A percentile compares a stretch with the other conserved stretches of the same genome.
These are phyloP conservation scores for Glaucidium brasilianum DNA, from an alignment of 2,113 vertebrate species.

Conservation along the genomic window DNA sequence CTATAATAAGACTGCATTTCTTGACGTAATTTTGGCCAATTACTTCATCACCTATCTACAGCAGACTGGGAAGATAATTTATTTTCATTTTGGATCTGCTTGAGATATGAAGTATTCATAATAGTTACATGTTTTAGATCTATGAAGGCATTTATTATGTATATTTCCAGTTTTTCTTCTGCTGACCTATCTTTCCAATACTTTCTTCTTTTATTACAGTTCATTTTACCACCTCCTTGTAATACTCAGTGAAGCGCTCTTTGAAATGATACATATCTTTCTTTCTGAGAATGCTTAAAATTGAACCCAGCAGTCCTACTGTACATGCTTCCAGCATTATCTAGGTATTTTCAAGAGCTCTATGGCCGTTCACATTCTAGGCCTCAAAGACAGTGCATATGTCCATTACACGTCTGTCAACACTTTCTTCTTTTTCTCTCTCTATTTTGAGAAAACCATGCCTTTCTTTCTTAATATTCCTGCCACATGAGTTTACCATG, in stretches of 20 bases:
- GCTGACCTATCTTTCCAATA: neutral
- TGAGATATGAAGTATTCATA: neutral
- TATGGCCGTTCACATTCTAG: neutral
- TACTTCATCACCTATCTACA: neutral
- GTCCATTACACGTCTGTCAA: neutral
- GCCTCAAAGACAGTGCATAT: neutral
- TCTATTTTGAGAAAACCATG: neutral
- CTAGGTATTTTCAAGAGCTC: neutral
- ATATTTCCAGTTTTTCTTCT: neutral
- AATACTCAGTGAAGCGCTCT: neutral
- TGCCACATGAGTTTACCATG: rapidly evolving
- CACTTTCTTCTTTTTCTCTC: rapidly evolving
- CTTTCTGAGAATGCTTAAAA: neutral
- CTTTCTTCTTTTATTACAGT: neutral
- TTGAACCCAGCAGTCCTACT: neutral
- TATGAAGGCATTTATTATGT: neutral
- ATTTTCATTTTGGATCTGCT: neutral
- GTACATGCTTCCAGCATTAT: neutral
- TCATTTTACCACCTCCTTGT: neutral
- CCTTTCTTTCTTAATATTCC: neutral
- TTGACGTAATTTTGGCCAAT: neutral
- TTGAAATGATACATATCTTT: neutral
- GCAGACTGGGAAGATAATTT: neutral
- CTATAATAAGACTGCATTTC: neutral
- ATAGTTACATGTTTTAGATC: neutral